These are phyloP conservation scores for Amaurobius ferox DNA, from an alignment of 2,888 invertebrate species.

Conservation along the genomic window DNA sequence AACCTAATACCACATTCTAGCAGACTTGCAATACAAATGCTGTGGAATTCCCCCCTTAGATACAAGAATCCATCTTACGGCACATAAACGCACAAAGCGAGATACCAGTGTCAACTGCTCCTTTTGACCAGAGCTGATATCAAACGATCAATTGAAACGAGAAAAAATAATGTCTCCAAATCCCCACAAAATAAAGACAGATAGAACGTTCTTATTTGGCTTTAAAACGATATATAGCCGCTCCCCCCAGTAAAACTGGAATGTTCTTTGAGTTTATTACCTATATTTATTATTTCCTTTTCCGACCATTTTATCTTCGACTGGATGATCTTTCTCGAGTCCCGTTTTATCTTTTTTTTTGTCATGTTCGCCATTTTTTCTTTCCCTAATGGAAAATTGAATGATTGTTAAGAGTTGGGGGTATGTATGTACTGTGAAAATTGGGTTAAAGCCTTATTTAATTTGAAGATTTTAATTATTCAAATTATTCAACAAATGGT, in stretches of 20 bases:
- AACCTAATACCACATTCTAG: not conserved
- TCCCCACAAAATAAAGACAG: conserved; percentile 51
- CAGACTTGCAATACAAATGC: not conserved
- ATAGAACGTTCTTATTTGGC: conserved; percentile 62
- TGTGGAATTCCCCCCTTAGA: not conserved
- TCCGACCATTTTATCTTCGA: conserved; percentile 33
- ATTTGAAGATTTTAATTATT: no score
- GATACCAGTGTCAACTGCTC: conserved; percentile 52
- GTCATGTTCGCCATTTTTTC: not conserved
- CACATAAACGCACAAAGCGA: conserved; percentile 1
- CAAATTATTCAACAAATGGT: no score
- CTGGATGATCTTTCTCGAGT: conserved; percentile 39
- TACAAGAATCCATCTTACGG: not conserved
- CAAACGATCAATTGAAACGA: conserved; percentile 36
- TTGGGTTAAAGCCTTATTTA: no score
- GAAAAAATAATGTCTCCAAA: conserved; percentile 26
- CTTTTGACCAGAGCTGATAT: conserved; percentile 51
- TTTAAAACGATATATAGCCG: conserved; percentile 68
- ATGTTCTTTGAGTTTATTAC: conserved; percentile 63
- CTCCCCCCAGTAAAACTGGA: conserved; percentile 49
- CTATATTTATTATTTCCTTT: conserved; percentile 63
- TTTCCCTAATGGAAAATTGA: no score
- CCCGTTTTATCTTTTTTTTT: conserved; percentile 1
- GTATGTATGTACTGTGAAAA: no score
- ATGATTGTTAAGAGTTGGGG: no score